phyloP scores from a whole-genome alignment of 1,140 invertebrate genomes.

The Drosophila teissieri region DNA sequence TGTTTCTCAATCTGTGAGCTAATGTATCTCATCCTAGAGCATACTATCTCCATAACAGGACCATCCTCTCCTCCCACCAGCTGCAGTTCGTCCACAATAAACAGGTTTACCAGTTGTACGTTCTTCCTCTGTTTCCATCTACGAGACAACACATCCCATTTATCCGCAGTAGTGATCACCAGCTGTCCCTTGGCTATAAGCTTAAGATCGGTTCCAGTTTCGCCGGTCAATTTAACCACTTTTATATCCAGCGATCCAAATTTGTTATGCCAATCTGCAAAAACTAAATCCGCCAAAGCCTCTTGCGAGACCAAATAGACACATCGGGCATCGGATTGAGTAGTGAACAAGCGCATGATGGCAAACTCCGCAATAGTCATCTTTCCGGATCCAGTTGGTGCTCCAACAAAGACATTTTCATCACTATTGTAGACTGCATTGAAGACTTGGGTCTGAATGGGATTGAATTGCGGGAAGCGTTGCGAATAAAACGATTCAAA shows the following conservation, averaged over 20 bases:
- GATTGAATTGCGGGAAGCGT: conserved; percentile 97
- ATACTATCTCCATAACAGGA: conserved; percentile 98
- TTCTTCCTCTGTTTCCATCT: conserved; percentile 99
- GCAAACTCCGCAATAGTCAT: conserved; percentile 99
- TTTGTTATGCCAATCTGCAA: conserved; percentile 95
- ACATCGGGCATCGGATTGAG: conserved; percentile 89
- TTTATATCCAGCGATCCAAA: conserved; percentile 89
- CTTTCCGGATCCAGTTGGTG: conserved; percentile 98
- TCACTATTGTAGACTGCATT: conserved; percentile 99
- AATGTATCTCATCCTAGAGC: conserved; percentile 98
- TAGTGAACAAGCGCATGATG: conserved; percentile 93
- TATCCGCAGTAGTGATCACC: conserved; percentile 98
- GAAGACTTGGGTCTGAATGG: conserved; percentile 99
- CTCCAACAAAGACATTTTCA: conserved; percentile 99
- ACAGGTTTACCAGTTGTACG: conserved; percentile 98
- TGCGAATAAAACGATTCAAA: conserved; percentile 95
- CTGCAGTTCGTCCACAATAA: conserved; percentile 99
- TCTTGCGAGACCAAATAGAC: conserved; percentile 98
- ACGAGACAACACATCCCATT: conserved; percentile 99
- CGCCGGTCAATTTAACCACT: conserved; percentile 97
- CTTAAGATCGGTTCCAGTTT: conserved; percentile 98
- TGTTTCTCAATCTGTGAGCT: conserved; percentile 97
- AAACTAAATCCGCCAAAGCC: conserved; percentile 95
- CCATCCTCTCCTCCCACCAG: conserved; percentile 94
- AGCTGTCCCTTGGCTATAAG: conserved; percentile 96